Evolutionary conservation across 2,113 vertebrate species (phyloP).

Genomic region (Catharus bicknelli): DNA sequence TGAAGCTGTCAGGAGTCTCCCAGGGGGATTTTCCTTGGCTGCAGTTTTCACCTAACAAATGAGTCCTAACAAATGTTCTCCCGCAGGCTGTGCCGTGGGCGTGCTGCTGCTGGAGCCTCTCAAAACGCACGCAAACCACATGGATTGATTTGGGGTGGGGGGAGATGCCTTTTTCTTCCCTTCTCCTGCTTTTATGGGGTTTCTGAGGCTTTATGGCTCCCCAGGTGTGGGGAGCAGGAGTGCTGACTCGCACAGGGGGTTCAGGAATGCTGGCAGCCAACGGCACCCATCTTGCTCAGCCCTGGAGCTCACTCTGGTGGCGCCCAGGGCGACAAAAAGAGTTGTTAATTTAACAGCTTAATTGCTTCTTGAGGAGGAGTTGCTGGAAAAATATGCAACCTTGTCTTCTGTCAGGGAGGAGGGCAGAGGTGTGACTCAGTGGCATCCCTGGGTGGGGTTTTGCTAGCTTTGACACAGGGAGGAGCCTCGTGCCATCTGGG

Average conservation of each 20-base stretch:
- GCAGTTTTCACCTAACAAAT: slow-evolving; percentile 14
- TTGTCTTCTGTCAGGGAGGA: neutral
- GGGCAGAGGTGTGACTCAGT: neutral
- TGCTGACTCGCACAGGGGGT: neutral
- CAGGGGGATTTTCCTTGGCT: slow-evolving; percentile 38
- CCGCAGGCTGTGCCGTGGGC: neutral
- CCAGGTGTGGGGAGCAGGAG: slow-evolving; percentile 9
- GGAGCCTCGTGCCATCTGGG: neutral
- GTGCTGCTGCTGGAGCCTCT: slow-evolving; percentile 20
- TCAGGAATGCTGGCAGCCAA: neutral
- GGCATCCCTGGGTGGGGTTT: neutral
- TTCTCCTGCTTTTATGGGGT: slow-evolving; percentile 18
- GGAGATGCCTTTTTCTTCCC: neutral
- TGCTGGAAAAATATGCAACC: neutral
- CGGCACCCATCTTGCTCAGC: neutral
- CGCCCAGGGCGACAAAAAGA: neutral
- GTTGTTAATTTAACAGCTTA: neutral
- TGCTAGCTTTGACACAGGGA: neutral
- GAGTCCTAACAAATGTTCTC: slow-evolving; percentile 26
- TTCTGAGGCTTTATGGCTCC: slow-evolving; percentile 34
- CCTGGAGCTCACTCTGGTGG: rapidly evolving
- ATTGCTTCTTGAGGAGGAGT: neutral
- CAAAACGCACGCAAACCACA: slow-evolving; percentile 15
- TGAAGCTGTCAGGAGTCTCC: neutral
- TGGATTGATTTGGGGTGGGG: neutral